Conservation (phyloP, 2,113 vertebrate genomes). For the Gallinago media region DNA sequence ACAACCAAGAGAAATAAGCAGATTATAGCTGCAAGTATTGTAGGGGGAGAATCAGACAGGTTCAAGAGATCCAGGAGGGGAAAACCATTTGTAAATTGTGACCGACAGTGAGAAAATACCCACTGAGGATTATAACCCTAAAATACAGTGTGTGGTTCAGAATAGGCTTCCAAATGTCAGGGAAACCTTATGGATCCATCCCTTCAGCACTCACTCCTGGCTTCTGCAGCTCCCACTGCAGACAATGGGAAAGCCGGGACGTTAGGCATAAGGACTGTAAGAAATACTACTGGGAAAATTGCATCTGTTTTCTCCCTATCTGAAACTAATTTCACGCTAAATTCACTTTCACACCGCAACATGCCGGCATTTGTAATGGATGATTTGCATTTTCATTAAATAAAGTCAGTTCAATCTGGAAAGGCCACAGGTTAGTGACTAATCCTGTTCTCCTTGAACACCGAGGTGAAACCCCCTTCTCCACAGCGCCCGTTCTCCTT, state of each 20-base stretch:
- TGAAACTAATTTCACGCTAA: neutral
- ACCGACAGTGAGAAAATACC: neutral
- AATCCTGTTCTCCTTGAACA: neutral
- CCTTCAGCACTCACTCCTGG: accelerated
- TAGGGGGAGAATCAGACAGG: neutral
- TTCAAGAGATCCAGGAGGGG: neutral
- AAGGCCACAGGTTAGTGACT: neutral
- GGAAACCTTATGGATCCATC: neutral
- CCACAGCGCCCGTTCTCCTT: neutral
- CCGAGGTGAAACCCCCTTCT: accelerated
- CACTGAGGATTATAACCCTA: neutral
- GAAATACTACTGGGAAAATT: neutral
- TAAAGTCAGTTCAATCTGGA: neutral
- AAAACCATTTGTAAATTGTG: neutral
- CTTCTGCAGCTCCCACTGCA: neutral
- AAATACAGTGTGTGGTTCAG: neutral
- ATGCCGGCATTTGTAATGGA: neutral
- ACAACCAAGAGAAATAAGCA: neutral
- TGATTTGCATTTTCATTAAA: neutral
- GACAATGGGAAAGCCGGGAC: neutral
- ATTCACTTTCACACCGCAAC: neutral
- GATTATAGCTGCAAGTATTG: neutral
- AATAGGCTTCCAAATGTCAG: neutral
- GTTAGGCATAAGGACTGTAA: neutral
- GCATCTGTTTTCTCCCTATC: neutral